Evolutionary conservation across 2,113 vertebrate species (phyloP).

Genomic region (Gila orcuttii): DNA sequence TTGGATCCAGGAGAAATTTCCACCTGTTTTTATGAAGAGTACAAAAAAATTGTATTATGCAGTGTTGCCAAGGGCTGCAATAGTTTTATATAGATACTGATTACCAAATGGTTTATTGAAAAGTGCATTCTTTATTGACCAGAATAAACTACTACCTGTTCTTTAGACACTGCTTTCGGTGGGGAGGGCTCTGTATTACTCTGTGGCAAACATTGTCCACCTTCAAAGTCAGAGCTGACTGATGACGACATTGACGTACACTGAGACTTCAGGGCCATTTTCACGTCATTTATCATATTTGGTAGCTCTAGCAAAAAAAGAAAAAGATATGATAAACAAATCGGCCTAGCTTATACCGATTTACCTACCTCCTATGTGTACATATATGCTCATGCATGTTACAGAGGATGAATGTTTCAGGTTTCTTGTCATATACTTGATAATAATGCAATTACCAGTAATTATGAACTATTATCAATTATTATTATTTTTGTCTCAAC

Average conservation of each 20-base stretch:
- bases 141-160: not conserved
- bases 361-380: not conserved
- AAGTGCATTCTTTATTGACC: not conserved
- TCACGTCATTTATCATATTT: not conserved
- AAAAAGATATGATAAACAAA: not conserved
- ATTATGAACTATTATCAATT: not conserved
- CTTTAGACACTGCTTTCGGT: not conserved
- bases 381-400: not conserved
- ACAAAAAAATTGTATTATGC: not conserved
- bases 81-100: not conserved
- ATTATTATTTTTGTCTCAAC: not conserved
- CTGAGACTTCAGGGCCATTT: conserved; percentile 9
- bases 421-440: not conserved
- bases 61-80: not conserved
- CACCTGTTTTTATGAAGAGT: conserved; percentile 25
- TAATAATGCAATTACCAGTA: not conserved
- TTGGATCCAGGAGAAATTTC: conserved; percentile 43
- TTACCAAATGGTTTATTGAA: not conserved
- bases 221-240: conserved; percentile 6
- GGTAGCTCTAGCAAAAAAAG: not conserved
- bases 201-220: not conserved
- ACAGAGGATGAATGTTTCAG: not conserved
- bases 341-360: not conserved
- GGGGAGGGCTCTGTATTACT: not conserved
- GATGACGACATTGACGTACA: not conserved